Evolutionary conservation across 1,140 invertebrate genomes (phyloP).

Genomic region (Lycorma delicatula): DNA sequence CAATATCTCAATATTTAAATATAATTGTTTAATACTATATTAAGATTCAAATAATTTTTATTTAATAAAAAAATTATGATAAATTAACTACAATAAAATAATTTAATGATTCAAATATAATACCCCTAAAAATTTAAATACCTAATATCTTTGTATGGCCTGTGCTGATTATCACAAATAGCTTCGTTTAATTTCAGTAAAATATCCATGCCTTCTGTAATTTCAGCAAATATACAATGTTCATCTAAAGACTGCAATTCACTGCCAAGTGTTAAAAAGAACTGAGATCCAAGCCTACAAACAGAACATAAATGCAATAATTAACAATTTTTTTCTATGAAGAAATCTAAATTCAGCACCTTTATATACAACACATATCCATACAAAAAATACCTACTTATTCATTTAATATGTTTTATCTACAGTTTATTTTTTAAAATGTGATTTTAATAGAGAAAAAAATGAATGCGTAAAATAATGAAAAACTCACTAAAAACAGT

Average conservation of each 20-base stretch:
- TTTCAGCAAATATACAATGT: constrained; percentile 96
- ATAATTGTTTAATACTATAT: neutral
- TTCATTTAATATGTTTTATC: too few relatives aligned
- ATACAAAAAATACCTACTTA: too few relatives aligned
- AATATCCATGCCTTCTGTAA: constrained; percentile 86
- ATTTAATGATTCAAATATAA: neutral
- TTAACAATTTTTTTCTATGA: too few relatives aligned
- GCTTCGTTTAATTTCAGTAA: constrained; percentile 85
- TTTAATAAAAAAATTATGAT: neutral
- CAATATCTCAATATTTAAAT: too few relatives aligned
- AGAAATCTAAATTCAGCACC: too few relatives aligned
- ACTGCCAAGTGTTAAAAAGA: constrained; percentile 88
- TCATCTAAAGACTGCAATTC: constrained; percentile 88
- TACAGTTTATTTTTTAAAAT: too few relatives aligned
- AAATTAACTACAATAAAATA: neutral
- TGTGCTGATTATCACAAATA: constrained; percentile 83
- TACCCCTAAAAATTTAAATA: constrained; percentile 30
- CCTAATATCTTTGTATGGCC: constrained; percentile 90
- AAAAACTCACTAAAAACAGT: too few relatives aligned
- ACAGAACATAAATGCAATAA: too few relatives aligned
- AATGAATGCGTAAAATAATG: too few relatives aligned
- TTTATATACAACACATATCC: too few relatives aligned
- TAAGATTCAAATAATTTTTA: constrained; percentile 4
- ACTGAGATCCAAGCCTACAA: constrained; percentile 80
- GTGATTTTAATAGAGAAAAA: too few relatives aligned